Base-by-base conservation (phyloP, 2,888 invertebrate genomes). In the Parthenolecanium corni region DNA sequence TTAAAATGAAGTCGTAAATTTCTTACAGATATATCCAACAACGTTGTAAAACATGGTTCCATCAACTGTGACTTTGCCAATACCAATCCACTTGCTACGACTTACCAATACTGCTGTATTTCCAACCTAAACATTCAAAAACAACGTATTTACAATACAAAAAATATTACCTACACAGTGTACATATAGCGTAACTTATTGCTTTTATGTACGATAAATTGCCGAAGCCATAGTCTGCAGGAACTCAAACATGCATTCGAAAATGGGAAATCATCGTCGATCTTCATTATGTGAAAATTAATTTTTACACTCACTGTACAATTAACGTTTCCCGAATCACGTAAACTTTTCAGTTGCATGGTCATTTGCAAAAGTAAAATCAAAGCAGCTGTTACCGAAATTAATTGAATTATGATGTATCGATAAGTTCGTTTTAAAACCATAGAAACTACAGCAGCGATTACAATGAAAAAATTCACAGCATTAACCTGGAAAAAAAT, bases 301-400 rank as follows among this genome's bases (percentile, higher is more conserved):
- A n/a, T n/a, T n/a, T n/a, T n/a, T n/a, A 68, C 64, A 77, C 82
- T 79, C 74, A 87, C 86, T 44, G 82, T 79, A 73, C 95, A 96
- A 69, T 83, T 83, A 1, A 85, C 82, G 67, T 84, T 79, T 80
- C 88, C 90, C 64, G 76, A 76, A 67, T 86, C 86, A 67, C 84
- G 77, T 66, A 95, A 86, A 70, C 91, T 89, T 66, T 88, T 81
- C 64, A 96, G 89, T 75, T 98, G 97, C 73, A 93, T 97, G 52
- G 95, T 83, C 95, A 96, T 97, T 74, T 93, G 89, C 3, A 84
- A 80, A 66, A 97, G 80, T 67, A 95, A 80, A 66, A 95, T 80
- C 1, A 89, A 70, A n/a, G 89, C 86, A 25, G 90, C 84, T 54
- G 86, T 77, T n/a, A 85, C 78, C 0, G 90, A 86, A 73, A 86